These are phyloP conservation scores for Hemithea aestivaria DNA, from an alignment of 2,888 invertebrate species.

Conservation along the genomic window DNA sequence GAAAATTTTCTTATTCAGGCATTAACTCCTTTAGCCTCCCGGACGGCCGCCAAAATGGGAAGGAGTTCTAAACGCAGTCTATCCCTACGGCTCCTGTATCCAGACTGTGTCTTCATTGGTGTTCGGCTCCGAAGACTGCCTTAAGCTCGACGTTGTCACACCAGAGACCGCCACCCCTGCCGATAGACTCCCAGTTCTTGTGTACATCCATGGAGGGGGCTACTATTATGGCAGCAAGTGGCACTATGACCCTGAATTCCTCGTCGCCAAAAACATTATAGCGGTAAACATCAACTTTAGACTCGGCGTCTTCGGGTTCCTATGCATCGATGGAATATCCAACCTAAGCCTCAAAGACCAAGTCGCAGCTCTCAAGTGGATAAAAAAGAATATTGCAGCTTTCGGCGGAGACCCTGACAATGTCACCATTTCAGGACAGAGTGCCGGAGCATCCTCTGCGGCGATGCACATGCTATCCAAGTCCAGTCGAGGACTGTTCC, in stretches of 20 bases:
- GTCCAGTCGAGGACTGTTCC: conserved; percentile 56
- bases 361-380: conserved; percentile 63
- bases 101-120: conserved; percentile 46
- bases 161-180: conserved; percentile 37
- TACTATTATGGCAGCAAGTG: conserved; percentile 66
- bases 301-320: conserved; percentile 60
- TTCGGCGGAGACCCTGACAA: conserved; percentile 71
- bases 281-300: conserved; percentile 62
- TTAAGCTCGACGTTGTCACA: conserved; percentile 56
- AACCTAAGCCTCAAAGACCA: conserved; percentile 69
- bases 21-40: too few relatives aligned
- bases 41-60: conserved; percentile 48
- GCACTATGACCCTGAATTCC: conserved; percentile 63
- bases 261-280: conserved; percentile 56
- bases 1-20: conserved; percentile 23
- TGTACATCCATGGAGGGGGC: conserved; percentile 66
- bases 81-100: conserved; percentile 48
- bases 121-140: conserved; percentile 58
- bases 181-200: conserved; percentile 52
- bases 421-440: conserved; percentile 65
- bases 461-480: conserved; percentile 60
- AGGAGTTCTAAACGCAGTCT: conserved; percentile 49
- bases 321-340: conserved; percentile 57
- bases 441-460: conserved; percentile 61
- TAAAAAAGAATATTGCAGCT: conserved; percentile 55